Evolutionary conservation across 1,140 invertebrate species (phyloP), one percentile per base, ranked within the genome.

Genomic region (Rhysida immarginata): DNA sequence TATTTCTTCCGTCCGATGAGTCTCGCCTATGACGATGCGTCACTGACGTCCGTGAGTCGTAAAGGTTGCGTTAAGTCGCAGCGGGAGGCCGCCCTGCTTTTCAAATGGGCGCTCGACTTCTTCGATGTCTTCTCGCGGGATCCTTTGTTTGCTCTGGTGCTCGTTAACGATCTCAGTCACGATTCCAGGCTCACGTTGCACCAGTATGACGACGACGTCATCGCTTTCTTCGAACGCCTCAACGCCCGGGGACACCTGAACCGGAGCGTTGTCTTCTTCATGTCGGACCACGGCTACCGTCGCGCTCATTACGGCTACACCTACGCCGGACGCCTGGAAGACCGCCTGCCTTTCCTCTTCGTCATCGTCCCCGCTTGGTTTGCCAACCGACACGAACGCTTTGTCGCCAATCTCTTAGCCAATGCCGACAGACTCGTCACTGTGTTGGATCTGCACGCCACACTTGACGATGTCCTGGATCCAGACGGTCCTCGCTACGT

Each of bases 281-380:
- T 92, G 60, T 93, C 89, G 63, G 94, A 97, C 69, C 94, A 96
- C 68, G 93, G 94, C 0, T 82, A 92, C 63, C 69, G 94, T 26
- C 95, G 85, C 74, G 91, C 92, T 1, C 71, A 74, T 1, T 81
- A 90, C 18, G 67, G 85, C 20, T 67, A 78, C 60, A 94, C 90
- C 0, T 83, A 84, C 65, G 79, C 77, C 53, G 93, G 93, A 0
- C 81, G 85, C 66, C 74, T 93, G 56, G 93, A 97, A 69, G 91
- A 95, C 66, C 71, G 91, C 43, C 68, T 96, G 21, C 93, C 93
- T 0, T 86, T 90, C 58, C 74, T 91, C 14, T 84, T 84, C 61
- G 69, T 94, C 2, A 75, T 81, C 60, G 59, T 94, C 18, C 91
- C 93, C 0, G 68, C 79, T 27, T 81, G 78, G 69, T 84, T 88